Evolutionary conservation across 2,888 invertebrate genomes (phyloP).

Genomic region (Parochlus steinenii): DNA sequence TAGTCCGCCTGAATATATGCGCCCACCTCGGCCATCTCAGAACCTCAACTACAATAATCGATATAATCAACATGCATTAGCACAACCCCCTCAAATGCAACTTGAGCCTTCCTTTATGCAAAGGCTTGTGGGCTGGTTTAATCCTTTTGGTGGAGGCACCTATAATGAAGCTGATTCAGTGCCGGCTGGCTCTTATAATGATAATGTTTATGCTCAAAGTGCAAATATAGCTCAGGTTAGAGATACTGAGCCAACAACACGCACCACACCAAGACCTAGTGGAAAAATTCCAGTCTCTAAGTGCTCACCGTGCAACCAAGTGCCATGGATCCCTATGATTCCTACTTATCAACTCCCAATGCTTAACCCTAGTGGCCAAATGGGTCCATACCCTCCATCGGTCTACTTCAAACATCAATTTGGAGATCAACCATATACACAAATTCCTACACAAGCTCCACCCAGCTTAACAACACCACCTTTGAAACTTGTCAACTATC

Average conservation of each 20-base stretch:
- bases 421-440: slow-evolving; percentile 3
- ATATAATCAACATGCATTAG: too few species aligned
- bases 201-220: neutral
- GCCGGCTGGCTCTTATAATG: slow-evolving; percentile 5
- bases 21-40: too few species aligned
- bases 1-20: too few species aligned
- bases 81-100: slow-evolving; percentile 14
- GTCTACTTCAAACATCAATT: slow-evolving; percentile 10
- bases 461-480: neutral
- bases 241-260: slow-evolving; percentile 13
- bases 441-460: slow-evolving; percentile 1
- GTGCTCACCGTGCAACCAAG: slow-evolving; percentile 62
- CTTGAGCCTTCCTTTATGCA: slow-evolving; percentile 24
- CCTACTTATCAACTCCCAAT: slow-evolving; percentile 14
- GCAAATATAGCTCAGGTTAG: slow-evolving; percentile 1
- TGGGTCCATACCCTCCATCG: neutral
- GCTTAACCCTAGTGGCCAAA: neutral
- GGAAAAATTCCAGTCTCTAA: slow-evolving; percentile 33
- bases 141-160: slow-evolving; percentile 14
- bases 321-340: slow-evolving; percentile 65
- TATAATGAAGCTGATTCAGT: slow-evolving; percentile 4
- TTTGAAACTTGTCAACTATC: too few species aligned
- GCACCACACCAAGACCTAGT: slow-evolving; percentile 15
- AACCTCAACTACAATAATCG: too few species aligned
- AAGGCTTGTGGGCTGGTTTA: slow-evolving; percentile 29